These are phyloP conservation scores for Notodonta dromedarius DNA, from an alignment of 2,888 invertebrate genomes.

Conservation along the genomic window DNA sequence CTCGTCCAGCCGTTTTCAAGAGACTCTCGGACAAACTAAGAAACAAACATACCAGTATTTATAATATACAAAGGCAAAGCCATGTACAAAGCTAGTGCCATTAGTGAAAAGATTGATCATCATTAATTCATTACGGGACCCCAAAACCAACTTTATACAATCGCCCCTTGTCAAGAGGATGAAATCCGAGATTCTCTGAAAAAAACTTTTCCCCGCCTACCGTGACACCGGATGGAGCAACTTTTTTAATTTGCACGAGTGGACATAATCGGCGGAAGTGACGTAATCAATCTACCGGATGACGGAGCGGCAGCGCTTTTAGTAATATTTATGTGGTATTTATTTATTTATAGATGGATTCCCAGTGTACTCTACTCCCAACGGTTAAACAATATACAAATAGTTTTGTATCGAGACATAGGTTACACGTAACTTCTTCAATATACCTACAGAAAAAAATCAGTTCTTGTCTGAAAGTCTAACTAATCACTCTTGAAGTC, in stretches of 20 bases:
- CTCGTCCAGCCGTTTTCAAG: too few relatives aligned
- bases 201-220: slow-evolving; percentile 22
- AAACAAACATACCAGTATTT: too few relatives aligned
- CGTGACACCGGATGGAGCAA: slow-evolving; percentile 26
- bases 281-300: slow-evolving; percentile 37
- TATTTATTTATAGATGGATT: not conserved
- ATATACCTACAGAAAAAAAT: not conserved
- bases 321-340: slow-evolving; percentile 12
- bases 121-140: slow-evolving; percentile 8
- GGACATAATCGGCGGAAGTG: slow-evolving; percentile 39
- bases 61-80: too few relatives aligned
- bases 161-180: slow-evolving; percentile 17
- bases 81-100: too few relatives aligned
- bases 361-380: too few relatives aligned
- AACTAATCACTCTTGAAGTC: slow-evolving; percentile 2
- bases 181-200: slow-evolving; percentile 23
- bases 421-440: not conserved
- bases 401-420: too few relatives aligned
- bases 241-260: slow-evolving; percentile 50
- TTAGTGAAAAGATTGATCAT: not conserved
- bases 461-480: not conserved
- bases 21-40: too few relatives aligned
- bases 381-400: too few relatives aligned
- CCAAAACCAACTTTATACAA: slow-evolving; percentile 26
- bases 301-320: slow-evolving; percentile 6